Percentiles rank a stretch among this genome's conserved stretches.
Evolutionary conservation across 2,888 invertebrate species (phyloP).

Genomic region (Villa cingulata): DNA sequence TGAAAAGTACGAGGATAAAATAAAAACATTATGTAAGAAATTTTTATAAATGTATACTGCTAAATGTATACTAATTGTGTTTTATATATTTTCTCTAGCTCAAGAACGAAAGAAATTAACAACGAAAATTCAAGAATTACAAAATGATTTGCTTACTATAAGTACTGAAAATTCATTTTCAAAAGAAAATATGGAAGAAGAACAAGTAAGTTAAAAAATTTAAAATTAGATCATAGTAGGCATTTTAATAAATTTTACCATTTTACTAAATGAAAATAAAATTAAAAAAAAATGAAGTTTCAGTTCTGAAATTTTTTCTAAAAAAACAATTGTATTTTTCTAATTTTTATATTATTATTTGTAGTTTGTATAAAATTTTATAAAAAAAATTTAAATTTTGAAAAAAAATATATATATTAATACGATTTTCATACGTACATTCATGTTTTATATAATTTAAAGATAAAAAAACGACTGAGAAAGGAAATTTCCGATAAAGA

Average conservation of each 20-base stretch:
- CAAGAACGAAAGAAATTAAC: slow-evolving; percentile 18
- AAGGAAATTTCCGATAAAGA: slow-evolving; percentile 27
- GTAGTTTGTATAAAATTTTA: too few relatives aligned
- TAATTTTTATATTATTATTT: too few relatives aligned
- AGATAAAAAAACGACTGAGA: slow-evolving; percentile 26
- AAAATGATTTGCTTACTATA: slow-evolving; percentile 18
- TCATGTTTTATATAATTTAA: too few relatives aligned
- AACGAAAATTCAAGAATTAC: slow-evolving; percentile 21
- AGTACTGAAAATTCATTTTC: slow-evolving; percentile 16
- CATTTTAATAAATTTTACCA: background rate
- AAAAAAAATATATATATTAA: too few relatives aligned
- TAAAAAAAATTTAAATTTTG: too few relatives aligned
- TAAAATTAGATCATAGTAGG: too few relatives aligned
- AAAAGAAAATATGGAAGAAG: slow-evolving; percentile 15
- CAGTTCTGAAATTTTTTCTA: too few relatives aligned
- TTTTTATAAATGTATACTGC: background rate
- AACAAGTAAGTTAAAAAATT: slow-evolving; percentile 18
- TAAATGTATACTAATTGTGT: too few relatives aligned
- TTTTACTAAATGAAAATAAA: too few relatives aligned
- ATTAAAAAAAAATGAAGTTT: too few relatives aligned
- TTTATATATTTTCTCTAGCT: slow-evolving; percentile 14
- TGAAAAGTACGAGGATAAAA: slow-evolving; percentile 24
- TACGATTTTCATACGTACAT: too few relatives aligned
- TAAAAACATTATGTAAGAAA: slow-evolving; percentile 21
- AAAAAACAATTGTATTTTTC: too few relatives aligned